Percentiles rank a stretch among this genome's conserved stretches.
Evolutionary conservation across 2,888 invertebrate genomes (phyloP).

Genomic region (Pseudococcus viburni): DNA sequence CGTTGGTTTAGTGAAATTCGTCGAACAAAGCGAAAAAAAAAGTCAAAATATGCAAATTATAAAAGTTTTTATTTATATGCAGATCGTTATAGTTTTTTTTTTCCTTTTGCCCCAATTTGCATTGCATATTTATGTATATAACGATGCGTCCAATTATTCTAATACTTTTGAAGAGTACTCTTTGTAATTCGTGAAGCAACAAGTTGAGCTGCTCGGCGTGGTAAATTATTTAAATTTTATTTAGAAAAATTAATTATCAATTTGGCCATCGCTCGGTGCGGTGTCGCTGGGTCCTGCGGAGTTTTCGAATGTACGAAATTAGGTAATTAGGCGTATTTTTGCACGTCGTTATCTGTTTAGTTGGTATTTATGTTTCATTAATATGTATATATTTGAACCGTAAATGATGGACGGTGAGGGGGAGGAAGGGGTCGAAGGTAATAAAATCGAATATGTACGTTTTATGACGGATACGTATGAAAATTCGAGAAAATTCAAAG

Average conservation of each 20-base stretch:
- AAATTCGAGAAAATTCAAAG: no score
- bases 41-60: not conserved
- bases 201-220: not conserved
- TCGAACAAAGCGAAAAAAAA: not conserved
- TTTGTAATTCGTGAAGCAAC: not conserved
- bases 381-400: no score
- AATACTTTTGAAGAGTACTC: not conserved
- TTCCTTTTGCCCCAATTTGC: not conserved
- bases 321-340: not conserved
- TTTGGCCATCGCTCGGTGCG: not conserved
- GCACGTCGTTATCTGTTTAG: not conserved
- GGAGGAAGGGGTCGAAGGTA: no score
- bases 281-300: not conserved
- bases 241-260: not conserved
- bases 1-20: not conserved
- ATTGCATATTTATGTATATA: not conserved
- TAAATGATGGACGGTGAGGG: no score
- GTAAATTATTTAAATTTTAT: not conserved
- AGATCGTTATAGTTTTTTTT: not conserved
- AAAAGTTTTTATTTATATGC: not conserved
- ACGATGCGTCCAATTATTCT: not conserved
- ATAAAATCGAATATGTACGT: no score
- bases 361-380: no score
- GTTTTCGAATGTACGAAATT: not conserved
- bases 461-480: no score